phyloP scores from a whole-genome alignment of 2,888 invertebrate genomes.

The Sphecodes monilicornis region DNA sequence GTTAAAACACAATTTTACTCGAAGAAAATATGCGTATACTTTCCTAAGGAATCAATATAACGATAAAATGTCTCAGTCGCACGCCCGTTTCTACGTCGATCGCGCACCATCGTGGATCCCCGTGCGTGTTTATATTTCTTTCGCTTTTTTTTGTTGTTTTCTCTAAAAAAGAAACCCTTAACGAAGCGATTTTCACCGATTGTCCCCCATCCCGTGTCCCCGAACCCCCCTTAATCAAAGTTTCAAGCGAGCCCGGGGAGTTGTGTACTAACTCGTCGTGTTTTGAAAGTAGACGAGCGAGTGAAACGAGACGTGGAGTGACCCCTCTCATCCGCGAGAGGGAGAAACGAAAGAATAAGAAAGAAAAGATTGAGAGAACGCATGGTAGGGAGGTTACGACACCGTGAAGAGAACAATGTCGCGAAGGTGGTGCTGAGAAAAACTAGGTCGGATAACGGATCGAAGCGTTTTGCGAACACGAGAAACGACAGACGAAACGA shows the following conservation, averaged over 20 bases:
- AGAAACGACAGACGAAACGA: conserved; percentile 18
- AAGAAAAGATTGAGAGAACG: neutral
- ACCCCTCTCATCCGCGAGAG: conserved; percentile 17
- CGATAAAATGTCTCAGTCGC: conserved; percentile 35
- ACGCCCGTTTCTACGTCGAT: conserved; percentile 40
- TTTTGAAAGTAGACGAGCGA: conserved; percentile 72
- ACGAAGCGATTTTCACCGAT: conserved; percentile 49
- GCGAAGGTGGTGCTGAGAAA: conserved; percentile 62
- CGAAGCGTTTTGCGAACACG: neutral
- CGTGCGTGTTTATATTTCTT: conserved; percentile 63
- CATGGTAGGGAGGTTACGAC: neutral
- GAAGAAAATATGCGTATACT: neutral
- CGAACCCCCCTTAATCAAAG: conserved; percentile 54
- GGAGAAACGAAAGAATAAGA: neutral
- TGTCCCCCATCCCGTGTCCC: conserved; percentile 36
- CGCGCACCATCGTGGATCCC: conserved; percentile 46
- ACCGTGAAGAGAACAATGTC: conserved; percentile 23
- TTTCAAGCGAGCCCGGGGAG: conserved; percentile 66
- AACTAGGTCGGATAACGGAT: neutral
- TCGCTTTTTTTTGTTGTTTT: conserved; percentile 65
- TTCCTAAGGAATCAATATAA: neutral
- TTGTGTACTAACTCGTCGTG: conserved; percentile 72
- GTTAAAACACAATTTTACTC: neutral
- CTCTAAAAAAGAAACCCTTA: conserved; percentile 46
- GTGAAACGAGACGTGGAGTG: conserved; percentile 67